phyloP scores from a whole-genome alignment of 2,113 vertebrate genomes.

The Syrmaticus mikado region DNA sequence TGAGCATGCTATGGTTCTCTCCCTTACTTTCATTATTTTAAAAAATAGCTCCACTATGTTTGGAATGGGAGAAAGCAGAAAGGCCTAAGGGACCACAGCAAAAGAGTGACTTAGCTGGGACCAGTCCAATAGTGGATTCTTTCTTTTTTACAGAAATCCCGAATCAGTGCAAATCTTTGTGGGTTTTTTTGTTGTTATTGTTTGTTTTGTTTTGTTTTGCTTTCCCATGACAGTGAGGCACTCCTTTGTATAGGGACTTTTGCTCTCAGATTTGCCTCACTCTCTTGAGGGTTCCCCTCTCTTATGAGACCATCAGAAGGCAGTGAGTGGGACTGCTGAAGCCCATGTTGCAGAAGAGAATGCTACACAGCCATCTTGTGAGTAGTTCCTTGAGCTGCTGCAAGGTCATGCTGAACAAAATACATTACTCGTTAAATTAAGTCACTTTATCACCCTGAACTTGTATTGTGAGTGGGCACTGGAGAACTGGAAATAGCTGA shows the following conservation, averaged over 20 bases:
- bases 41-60: not conserved
- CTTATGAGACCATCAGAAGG: not conserved
- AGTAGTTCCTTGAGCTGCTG: not conserved
- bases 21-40: not conserved
- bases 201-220: not conserved
- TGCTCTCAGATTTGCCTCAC: not conserved
- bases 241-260: too few relatives aligned
- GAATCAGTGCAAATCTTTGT: not conserved
- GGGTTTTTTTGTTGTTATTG: not conserved
- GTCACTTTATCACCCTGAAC: not conserved
- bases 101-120: not conserved
- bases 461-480: accelerated
- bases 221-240: not conserved
- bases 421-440: accelerated
- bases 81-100: not conserved
- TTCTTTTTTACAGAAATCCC: not conserved
- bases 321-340: accelerated
- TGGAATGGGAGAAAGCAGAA: not conserved
- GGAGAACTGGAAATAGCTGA: not conserved
- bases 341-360: not conserved
- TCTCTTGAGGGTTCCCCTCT: too few relatives aligned
- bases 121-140: not conserved
- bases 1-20: not conserved
- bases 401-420: not conserved
- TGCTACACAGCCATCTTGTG: not conserved